Conservation (phyloP, 2,797 vertebrate genomes). For the Limnodromus scolopaceus region DNA sequence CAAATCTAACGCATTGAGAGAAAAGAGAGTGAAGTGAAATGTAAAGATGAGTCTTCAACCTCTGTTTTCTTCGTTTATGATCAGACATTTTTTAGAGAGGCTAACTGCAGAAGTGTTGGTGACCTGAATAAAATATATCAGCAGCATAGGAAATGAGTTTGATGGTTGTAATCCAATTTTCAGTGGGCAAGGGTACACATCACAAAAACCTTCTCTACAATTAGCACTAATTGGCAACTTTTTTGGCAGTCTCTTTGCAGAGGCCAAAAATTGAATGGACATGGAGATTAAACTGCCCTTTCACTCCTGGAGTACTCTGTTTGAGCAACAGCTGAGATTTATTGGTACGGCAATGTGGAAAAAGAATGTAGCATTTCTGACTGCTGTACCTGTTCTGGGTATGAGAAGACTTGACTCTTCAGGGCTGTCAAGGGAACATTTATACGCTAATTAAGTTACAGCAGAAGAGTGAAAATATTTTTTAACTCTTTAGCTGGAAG, state of each 20-base stretch:
- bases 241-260: constrained; percentile 65
- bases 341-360: neutral
- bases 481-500: neutral
- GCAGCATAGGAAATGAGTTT: constrained; percentile 62
- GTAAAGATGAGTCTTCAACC: neutral
- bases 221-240: constrained; percentile 76
- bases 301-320: constrained; percentile 31
- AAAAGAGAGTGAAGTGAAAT: neutral
- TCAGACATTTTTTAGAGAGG: constrained; percentile 15
- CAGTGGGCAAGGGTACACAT: constrained; percentile 42
- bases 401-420: neutral
- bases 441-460: neutral
- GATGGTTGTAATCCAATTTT: constrained; percentile 70
- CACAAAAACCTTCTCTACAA: constrained; percentile 66
- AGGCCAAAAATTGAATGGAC: constrained; percentile 50
- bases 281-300: constrained; percentile 46
- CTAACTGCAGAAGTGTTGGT: constrained; percentile 37
- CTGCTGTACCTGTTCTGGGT: neutral
- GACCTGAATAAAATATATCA: constrained; percentile 70
- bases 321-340: neutral
- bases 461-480: neutral
- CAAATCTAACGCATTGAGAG: neutral
- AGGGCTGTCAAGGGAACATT: neutral
- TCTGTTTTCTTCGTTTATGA: neutral
- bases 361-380: neutral